These are phyloP conservation scores for Lithophane socia DNA, from an alignment of 2,888 invertebrate species.

Conservation along the genomic window DNA sequence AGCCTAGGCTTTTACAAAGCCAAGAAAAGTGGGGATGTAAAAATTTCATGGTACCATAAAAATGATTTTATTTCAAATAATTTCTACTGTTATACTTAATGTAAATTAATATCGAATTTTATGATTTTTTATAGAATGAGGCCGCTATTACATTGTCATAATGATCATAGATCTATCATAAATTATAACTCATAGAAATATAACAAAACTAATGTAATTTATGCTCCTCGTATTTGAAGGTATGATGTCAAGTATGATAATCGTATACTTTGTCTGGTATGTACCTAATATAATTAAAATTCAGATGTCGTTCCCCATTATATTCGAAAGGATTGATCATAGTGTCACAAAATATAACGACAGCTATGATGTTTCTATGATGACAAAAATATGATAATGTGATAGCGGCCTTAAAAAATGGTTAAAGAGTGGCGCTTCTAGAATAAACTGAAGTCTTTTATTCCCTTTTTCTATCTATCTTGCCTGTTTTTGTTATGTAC, in stretches of 20 bases:
- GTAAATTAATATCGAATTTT: not conserved
- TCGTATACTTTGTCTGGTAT: not conserved
- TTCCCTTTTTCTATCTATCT: slow-evolving; percentile 33
- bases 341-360: not conserved
- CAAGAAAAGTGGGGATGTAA: not conserved
- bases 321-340: not conserved
- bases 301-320: not conserved
- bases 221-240: not conserved
- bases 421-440: slow-evolving; percentile 33
- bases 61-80: not conserved
- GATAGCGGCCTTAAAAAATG: not conserved
- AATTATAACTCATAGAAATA: not conserved
- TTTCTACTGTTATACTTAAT: not conserved
- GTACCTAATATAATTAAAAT: not conserved
- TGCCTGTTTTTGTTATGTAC: slow-evolving; percentile 57
- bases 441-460: slow-evolving; percentile 10
- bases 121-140: not conserved
- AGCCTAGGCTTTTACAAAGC: not conserved
- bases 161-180: not conserved
- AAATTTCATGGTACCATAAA: not conserved
- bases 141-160: not conserved
- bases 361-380: not conserved
- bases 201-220: not conserved
- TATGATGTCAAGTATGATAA: not conserved
- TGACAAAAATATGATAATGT: not conserved